These are phyloP conservation scores for Agriopis aurantiaria DNA, from an alignment of 2,888 invertebrate genomes.

Conservation along the genomic window DNA sequence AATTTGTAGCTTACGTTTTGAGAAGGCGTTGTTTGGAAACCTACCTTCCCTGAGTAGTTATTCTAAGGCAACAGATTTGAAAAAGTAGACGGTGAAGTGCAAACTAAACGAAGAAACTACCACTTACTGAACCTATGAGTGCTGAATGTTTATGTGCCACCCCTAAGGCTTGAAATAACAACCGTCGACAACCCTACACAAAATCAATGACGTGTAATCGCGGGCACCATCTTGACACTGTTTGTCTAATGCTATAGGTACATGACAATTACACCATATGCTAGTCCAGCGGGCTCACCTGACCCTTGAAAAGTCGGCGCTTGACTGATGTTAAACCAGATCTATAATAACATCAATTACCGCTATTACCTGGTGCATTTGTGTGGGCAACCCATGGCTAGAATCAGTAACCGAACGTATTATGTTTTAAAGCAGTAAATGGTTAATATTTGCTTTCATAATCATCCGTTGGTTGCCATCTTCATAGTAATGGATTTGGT, in stretches of 20 bases:
- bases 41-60: too few species aligned
- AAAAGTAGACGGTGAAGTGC: not conserved
- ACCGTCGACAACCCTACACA: conserved; percentile 33
- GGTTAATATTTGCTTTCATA: too few species aligned
- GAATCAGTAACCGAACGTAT: not conserved
- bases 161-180: conserved; percentile 41
- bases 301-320: conserved; percentile 25
- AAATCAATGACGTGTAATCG: conserved; percentile 59
- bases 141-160: not conserved
- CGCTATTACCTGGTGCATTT: conserved; percentile 13
- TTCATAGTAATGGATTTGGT: too few species aligned
- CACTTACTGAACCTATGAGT: not conserved
- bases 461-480: too few species aligned
- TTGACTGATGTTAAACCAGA: conserved; percentile 16
- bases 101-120: not conserved
- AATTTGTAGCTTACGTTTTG: too few species aligned
- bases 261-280: conserved; percentile 73
- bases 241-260: conserved; percentile 39
- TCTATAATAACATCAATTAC: conserved; percentile 32
- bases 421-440: too few species aligned
- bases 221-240: conserved; percentile 48
- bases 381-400: not conserved
- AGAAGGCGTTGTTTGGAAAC: too few species aligned
- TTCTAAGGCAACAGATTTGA: too few species aligned
- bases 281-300: conserved; percentile 39